Conservation (phyloP, 2,113 vertebrate genomes). For the Castor canadensis region DNA sequence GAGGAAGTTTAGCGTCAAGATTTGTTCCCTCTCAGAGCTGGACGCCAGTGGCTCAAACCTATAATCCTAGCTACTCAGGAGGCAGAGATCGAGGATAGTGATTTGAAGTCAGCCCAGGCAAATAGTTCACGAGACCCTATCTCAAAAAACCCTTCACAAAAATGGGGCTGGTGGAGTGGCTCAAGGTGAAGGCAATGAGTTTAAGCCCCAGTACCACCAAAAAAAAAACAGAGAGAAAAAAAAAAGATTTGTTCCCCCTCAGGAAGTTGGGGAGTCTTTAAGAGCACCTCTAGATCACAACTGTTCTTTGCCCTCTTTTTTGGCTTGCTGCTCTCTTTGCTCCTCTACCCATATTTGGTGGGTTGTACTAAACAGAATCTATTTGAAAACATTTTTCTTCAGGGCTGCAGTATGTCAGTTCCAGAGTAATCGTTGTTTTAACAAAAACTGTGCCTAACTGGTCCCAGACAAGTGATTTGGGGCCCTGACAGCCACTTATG, state of each 20-base stretch:
- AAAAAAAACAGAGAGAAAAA: too few relatives aligned
- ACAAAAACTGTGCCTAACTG: neutral
- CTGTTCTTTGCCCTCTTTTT: neutral
- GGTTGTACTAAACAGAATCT: neutral
- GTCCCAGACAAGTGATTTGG: neutral
- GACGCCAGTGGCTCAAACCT: too few relatives aligned
- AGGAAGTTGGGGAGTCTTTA: neutral
- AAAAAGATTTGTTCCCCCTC: too few relatives aligned
- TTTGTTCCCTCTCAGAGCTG: neutral
- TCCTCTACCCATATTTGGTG: neutral
- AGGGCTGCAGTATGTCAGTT: neutral
- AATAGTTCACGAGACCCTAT: too few relatives aligned
- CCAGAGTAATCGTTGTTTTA: slow-evolving; percentile 18
- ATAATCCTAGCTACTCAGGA: too few relatives aligned
- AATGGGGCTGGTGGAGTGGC: too few relatives aligned
- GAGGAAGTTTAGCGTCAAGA: neutral
- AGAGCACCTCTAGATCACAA: neutral
- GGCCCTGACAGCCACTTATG: neutral
- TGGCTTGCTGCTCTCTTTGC: neutral
- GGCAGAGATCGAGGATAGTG: too few relatives aligned
- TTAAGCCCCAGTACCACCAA: too few relatives aligned
- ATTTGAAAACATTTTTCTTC: slow-evolving; percentile 13
- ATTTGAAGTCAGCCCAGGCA: too few relatives aligned
- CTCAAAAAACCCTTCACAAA: too few relatives aligned
- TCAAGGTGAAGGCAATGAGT: too few relatives aligned